Evolutionary conservation across 2,888 invertebrate species (phyloP), one percentile per base, ranked within the genome.

Genomic region (Diabrotica balteata): DNA sequence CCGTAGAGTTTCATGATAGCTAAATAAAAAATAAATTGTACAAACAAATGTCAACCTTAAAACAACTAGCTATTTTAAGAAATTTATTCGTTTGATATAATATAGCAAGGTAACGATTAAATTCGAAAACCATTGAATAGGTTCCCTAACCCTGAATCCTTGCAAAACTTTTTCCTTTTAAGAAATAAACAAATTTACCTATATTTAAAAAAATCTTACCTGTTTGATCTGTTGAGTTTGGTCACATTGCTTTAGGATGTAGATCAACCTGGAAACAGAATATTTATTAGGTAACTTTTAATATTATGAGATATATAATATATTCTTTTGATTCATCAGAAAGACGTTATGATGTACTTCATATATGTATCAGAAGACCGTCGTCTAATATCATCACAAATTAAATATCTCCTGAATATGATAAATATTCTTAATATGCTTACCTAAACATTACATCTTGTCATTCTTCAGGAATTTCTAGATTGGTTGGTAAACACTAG

Each of bases 281-380:
- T 32, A 32, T 32, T 32, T 32, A 32, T 32, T 32, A 32, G 4
- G 5, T 32, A 32, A 32, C 32, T 32, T 32, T 5, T 32, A 32
- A 32, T 5, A 32, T 32, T 32, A 32, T 32, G 5, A 5, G 32
- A 4, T 32, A 32, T 32, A 32, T 4, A 32, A 32, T 0, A 2
- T 32, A 32, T 5, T 5, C 32, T 32, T 32, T 32, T 32, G 2
- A 2, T 5, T 32, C 4, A 4, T 32, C 75, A 75, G 75, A 63
- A 59, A 63, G 70, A 75, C 76, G 75, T 75, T 63, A 67, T 70
- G 67, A 52, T 44, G 43, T 66, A 69, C 79, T 74, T 77, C 79
- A 79, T 45, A 53, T 74, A 72, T 72, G 72, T 77, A 47, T 80
- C 79, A 79, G 79, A 79, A 80, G 79, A 80, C 80, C 80, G 77